These are phyloP conservation scores for Synchiropus splendidus DNA, from an alignment of 2,113 vertebrate genomes.

Conservation along the genomic window DNA sequence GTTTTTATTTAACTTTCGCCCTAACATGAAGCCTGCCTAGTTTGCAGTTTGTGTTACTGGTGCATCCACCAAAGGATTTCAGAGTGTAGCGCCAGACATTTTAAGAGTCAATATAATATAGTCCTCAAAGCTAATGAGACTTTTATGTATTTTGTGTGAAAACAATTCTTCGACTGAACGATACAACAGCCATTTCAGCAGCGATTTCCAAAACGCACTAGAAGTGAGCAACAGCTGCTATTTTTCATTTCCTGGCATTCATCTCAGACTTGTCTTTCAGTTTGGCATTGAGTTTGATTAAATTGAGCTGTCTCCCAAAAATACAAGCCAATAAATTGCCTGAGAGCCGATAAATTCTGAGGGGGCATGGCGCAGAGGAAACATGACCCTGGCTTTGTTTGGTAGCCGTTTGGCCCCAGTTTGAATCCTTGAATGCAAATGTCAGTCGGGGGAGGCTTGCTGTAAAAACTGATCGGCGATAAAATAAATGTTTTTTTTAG, in stretches of 20 bases:
- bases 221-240: too few species aligned
- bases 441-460: slow-evolving; percentile 20
- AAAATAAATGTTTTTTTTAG: not conserved
- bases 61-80: too few species aligned
- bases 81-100: too few species aligned
- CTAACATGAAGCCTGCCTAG: too few species aligned
- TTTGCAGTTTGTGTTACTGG: too few species aligned
- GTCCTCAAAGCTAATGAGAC: too few species aligned
- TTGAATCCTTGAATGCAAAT: slow-evolving; percentile 26
- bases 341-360: slow-evolving; percentile 38
- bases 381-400: slow-evolving; percentile 30
- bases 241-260: too few species aligned
- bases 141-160: slow-evolving; percentile 7
- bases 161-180: too few species aligned
- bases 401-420: slow-evolving; percentile 30
- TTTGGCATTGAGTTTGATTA: slow-evolving; percentile 40
- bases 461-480: slow-evolving; percentile 11
- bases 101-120: too few species aligned
- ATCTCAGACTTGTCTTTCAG: slow-evolving; percentile 26
- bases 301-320: slow-evolving; percentile 36
- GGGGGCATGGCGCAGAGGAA: slow-evolving; percentile 15
- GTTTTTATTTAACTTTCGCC: too few species aligned
- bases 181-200: too few species aligned
- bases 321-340: slow-evolving; percentile 46
- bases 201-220: too few species aligned